Conservation (phyloP, 1,140 invertebrate species). For the Ephestia elutella region DNA sequence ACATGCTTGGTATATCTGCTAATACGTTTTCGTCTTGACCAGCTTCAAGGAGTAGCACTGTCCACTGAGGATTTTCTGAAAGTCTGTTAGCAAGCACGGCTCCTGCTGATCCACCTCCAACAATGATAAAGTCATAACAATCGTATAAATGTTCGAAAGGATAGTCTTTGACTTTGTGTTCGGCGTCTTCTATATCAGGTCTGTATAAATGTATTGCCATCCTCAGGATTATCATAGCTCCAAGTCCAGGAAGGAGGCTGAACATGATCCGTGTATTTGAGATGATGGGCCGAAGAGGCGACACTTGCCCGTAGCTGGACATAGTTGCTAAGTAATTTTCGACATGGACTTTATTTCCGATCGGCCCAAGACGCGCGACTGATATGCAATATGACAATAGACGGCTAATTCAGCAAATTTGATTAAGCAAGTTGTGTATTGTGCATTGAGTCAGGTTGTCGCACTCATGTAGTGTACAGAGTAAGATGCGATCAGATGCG, state of each 20-base stretch:
- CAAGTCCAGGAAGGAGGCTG: constrained; percentile 76
- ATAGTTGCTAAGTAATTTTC: constrained; percentile 24
- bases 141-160: constrained; percentile 64
- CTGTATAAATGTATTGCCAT: constrained; percentile 76
- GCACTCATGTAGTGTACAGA: constrained; percentile 26
- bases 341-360: not conserved
- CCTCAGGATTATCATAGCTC: constrained; percentile 77
- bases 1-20: constrained; percentile 83
- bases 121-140: constrained; percentile 83
- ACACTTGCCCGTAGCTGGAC: constrained; percentile 30
- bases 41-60: constrained; percentile 87
- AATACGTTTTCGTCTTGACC: constrained; percentile 84
- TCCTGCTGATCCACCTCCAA: constrained; percentile 90
- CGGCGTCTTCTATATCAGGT: constrained; percentile 80
- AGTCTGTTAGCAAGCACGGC: constrained; percentile 85
- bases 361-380: constrained; percentile 15
- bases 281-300: constrained; percentile 41
- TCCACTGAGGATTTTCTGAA: constrained; percentile 81
- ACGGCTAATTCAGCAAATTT: constrained; percentile 23
- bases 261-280: constrained; percentile 77
- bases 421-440: constrained; percentile 27
- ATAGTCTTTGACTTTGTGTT: constrained; percentile 74
- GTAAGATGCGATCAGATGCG: constrained; percentile 10
- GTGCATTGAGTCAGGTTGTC: constrained; percentile 22
- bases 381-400: constrained; percentile 27